These are phyloP conservation scores for Aphidoletes aphidimyza DNA, from an alignment of 2,888 invertebrate species.

Conservation along the genomic window DNA sequence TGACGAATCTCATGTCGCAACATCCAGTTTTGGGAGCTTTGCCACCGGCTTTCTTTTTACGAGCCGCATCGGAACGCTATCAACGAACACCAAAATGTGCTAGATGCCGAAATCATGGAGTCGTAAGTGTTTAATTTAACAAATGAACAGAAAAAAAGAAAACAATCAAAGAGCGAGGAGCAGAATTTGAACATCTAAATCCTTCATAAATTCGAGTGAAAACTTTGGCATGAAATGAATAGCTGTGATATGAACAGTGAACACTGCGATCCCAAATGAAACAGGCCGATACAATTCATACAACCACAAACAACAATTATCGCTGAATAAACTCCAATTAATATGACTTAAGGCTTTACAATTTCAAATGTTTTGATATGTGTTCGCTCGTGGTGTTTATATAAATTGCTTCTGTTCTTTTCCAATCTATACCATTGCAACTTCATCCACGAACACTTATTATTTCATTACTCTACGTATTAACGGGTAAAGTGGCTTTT, in stretches of 20 bases:
- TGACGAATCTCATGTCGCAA: constrained; percentile 86
- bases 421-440: neutral
- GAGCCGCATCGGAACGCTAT: constrained; percentile 91
- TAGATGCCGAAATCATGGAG: constrained; percentile 96
- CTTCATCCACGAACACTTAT: constrained; percentile 4
- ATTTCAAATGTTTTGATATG: neutral
- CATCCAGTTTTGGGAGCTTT: constrained; percentile 83
- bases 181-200: neutral
- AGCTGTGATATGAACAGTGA: no score
- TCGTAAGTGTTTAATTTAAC: constrained; percentile 82
- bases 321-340: neutral
- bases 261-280: no score
- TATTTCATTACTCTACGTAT: constrained; percentile 18
- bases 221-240: no score
- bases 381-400: neutral
- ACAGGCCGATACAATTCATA: no score
- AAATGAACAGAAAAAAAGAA: neutral
- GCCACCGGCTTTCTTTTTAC: constrained; percentile 87
- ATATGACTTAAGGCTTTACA: neutral
- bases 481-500: constrained; percentile 25
- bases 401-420: neutral
- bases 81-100: constrained; percentile 98
- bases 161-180: neutral
- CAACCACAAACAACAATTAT: constrained; percentile 22
- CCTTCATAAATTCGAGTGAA: no score